These are phyloP conservation scores for Galerucella calmariensis DNA, from an alignment of 2,888 invertebrate genomes.

Conservation along the genomic window DNA sequence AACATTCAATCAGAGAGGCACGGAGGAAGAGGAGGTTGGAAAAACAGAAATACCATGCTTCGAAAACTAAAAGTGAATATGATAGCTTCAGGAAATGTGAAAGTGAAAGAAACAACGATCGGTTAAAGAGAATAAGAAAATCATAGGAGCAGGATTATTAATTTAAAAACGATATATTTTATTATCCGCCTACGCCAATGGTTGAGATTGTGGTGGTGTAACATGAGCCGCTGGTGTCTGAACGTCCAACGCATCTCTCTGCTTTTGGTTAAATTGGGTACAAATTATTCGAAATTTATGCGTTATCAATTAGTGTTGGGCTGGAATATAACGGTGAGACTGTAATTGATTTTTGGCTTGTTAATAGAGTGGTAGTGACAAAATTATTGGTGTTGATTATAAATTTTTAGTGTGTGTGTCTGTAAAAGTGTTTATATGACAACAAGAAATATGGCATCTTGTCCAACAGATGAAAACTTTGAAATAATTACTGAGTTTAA, in stretches of 20 bases:
- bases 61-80: neutral
- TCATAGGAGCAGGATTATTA: neutral
- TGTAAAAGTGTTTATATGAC: neutral
- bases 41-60: too few species aligned
- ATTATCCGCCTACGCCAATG: slow-evolving; percentile 19
- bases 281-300: slow-evolving; percentile 40
- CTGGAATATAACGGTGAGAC: slow-evolving; percentile 29
- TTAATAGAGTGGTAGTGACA: slow-evolving; percentile 32
- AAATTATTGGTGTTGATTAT: slow-evolving; percentile 22
- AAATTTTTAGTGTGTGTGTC: neutral
- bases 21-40: too few species aligned
- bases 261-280: slow-evolving; percentile 40
- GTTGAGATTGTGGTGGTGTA: slow-evolving; percentile 32
- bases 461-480: neutral
- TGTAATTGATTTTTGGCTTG: slow-evolving; percentile 30
- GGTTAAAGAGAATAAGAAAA: neutral
- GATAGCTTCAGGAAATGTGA: too few species aligned
- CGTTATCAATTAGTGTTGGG: slow-evolving; percentile 30
- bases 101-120: neutral
- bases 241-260: slow-evolving; percentile 35
- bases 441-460: slow-evolving; percentile 12
- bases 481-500: too few species aligned
- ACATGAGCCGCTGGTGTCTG: slow-evolving; percentile 41
- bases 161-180: neutral
- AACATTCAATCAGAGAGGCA: too few species aligned